Evolutionary conservation across 2,113 vertebrate species (phyloP).

Genomic region (Corvus moneduloides): DNA sequence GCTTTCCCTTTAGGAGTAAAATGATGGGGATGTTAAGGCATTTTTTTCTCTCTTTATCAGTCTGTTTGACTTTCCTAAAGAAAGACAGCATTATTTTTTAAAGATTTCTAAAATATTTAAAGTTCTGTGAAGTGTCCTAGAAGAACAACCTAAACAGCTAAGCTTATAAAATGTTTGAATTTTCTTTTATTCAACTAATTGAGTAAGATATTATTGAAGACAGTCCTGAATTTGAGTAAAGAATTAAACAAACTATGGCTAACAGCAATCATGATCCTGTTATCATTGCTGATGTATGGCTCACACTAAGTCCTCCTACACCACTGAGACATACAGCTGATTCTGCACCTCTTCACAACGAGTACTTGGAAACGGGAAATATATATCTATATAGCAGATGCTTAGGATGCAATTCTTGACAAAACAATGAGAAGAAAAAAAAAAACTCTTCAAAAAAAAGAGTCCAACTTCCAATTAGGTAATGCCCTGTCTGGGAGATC

Average conservation of each 20-base stretch:
- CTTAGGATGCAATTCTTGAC: background rate
- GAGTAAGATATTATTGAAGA: background rate
- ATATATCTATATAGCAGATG: background rate
- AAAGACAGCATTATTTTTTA: background rate
- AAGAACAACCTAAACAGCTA: background rate
- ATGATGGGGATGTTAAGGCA: background rate
- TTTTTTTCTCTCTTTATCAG: background rate
- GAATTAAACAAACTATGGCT: background rate
- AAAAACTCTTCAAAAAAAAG: background rate
- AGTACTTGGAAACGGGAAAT: background rate
- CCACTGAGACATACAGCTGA: background rate
- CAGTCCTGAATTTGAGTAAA: background rate
- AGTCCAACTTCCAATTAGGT: background rate
- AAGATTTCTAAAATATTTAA: constrained; percentile 5
- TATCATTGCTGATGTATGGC: background rate
- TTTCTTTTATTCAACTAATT: background rate
- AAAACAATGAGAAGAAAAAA: background rate
- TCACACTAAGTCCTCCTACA: background rate
- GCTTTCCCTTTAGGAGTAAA: background rate
- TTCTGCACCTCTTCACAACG: background rate
- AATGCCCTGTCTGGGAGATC: background rate
- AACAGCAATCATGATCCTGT: background rate
- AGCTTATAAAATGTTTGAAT: background rate
- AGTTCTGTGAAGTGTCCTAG: background rate
- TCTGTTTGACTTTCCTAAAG: background rate